Evolutionary conservation across 1,140 invertebrate genomes (phyloP), one percentile per base, ranked within the genome.

Genomic region (Vanessa tameamea): DNA sequence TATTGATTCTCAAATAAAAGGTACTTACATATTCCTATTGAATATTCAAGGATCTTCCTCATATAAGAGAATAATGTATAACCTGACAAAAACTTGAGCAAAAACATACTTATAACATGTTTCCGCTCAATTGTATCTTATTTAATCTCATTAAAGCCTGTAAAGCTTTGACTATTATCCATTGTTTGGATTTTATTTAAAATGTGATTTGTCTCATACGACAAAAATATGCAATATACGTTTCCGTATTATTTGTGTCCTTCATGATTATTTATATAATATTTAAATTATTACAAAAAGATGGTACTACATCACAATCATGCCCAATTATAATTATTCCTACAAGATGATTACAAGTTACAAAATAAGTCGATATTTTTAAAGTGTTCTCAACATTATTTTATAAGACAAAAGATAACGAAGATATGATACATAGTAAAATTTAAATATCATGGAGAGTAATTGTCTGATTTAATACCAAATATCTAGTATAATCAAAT

Each of bases 11-110:
- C 26, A 61, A 26, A 23, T 61, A 14, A 14, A 37, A 37, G 26
- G 8, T 15, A 37, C 26, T 31, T 31, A 31, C 31, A 37, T 61
- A 61, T 31, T 61, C 59, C 69, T 26, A 74, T 64, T 51, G 67
- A 69, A 64, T 55, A 6, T 64, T 74, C 72, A 74, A 74, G 72
- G 72, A 69, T 69, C 67, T 74, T 74, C 72, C 72, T 74, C 66
- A 20, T 73, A 69, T 3, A 48, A 64, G 64, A 70, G n/a, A 43
- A 43, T 43, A 9, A 9, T 26, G 65, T 67, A 47, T 72, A 6
- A 55, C 3, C 47, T 57, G 55, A 73, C 64, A 73, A 73, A 72
- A 73, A 73, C 43, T n/a, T 50, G 12, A 67, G 64, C 64, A 73
- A 73, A 73, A 72, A 72, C 50, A 13, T 57, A 73, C 14, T 72